A percentile compares a stretch with the other conserved stretches of the same genome.
phyloP scores from a whole-genome alignment of 2,113 vertebrate genomes.

The Scatophagus argus region DNA sequence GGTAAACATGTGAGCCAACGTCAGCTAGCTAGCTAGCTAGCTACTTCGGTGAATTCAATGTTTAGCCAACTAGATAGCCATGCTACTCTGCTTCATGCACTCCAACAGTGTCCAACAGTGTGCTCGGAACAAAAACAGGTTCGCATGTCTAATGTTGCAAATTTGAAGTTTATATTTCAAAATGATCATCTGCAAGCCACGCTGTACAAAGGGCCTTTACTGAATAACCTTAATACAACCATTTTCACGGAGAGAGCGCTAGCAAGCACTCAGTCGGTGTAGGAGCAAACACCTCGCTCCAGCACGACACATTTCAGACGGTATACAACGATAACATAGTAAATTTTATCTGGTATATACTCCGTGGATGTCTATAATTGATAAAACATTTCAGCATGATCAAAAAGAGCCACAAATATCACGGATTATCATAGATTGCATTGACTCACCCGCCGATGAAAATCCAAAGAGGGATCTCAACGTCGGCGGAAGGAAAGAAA shows the following conservation, averaged over 20 bases:
- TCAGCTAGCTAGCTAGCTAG: conserved; percentile 26
- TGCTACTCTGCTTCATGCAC: neutral
- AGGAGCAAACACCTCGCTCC: neutral
- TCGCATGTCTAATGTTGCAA: neutral
- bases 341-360: neutral
- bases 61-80: conserved; percentile 23
- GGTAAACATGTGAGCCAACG: conserved; percentile 28
- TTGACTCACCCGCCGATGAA: conserved; percentile 76
- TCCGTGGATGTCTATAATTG: rapidly evolving
- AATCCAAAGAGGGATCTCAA: conserved; percentile 68
- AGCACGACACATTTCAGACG: rapidly evolving
- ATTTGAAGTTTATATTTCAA: rapidly evolving
- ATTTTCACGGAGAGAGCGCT: neutral
- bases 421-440: conserved; percentile 71
- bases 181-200: rapidly evolving
- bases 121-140: rapidly evolving
- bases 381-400: neutral
- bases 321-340: rapidly evolving
- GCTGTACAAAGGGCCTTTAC: neutral
- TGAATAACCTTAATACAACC: neutral
- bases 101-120: rapidly evolving
- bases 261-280: neutral
- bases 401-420: rapidly evolving
- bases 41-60: neutral
- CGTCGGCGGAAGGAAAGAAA: conserved; percentile 77